Percentiles rank a stretch among this genome's conserved stretches.
phyloP scores from a whole-genome alignment of 2,797 vertebrate genomes.

The Clarias laeviceps region DNA sequence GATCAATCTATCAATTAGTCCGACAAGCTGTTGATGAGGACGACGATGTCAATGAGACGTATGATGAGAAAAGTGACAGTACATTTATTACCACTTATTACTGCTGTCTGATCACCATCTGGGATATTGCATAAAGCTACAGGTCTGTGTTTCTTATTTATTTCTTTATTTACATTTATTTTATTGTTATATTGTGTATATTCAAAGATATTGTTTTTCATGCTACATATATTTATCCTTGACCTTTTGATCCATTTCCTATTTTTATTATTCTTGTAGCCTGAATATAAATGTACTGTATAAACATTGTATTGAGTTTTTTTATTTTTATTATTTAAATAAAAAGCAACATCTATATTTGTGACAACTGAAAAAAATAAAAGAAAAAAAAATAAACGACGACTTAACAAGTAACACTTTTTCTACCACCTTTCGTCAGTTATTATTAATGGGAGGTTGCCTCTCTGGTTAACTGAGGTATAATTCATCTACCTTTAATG shows the following conservation, averaged over 20 bases:
- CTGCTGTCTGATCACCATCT: conserved; percentile 30
- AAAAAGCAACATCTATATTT: neutral
- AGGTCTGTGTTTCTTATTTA: neutral
- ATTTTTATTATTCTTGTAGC: neutral
- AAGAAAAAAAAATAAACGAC: neutral
- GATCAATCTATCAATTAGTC: conserved; percentile 30
- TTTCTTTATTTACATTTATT: neutral
- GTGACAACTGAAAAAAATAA: neutral
- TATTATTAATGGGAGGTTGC: conserved; percentile 22
- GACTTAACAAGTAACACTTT: neutral
- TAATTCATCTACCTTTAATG: conserved; percentile 41
- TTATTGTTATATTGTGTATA: neutral
- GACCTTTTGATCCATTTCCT: neutral
- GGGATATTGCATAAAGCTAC: conserved; percentile 11
- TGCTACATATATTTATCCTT: neutral
- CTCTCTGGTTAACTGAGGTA: conserved; percentile 28
- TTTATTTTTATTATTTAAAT: neutral
- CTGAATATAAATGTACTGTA: neutral
- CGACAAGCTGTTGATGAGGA: conserved; percentile 21
- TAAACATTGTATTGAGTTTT: too few relatives aligned
- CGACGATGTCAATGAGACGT: conserved; percentile 28
- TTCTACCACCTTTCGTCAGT: neutral
- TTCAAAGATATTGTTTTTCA: neutral
- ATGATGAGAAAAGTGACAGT: conserved; percentile 9
- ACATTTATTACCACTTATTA: conserved; percentile 34